phyloP scores from a whole-genome alignment of 2,888 invertebrate genomes.

The Ophion obscuratus region DNA sequence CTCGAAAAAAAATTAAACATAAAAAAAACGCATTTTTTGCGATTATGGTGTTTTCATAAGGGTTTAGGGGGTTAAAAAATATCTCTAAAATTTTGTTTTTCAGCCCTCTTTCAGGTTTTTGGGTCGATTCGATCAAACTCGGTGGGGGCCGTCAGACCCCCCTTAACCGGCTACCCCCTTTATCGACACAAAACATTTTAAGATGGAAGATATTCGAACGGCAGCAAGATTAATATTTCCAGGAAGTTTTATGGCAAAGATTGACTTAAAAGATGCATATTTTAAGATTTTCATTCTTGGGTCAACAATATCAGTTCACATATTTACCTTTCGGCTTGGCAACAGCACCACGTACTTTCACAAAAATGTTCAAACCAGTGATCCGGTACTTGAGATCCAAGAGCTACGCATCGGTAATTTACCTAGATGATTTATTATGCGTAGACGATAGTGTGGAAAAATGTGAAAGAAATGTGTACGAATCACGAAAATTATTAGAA shows the following conservation, averaged over 20 bases:
- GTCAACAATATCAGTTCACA: too few relatives aligned
- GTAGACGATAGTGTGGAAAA: slow-evolving; percentile 10
- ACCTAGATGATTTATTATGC: slow-evolving; percentile 36
- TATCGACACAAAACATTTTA: background rate
- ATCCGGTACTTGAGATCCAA: background rate
- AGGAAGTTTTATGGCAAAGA: slow-evolving; percentile 17
- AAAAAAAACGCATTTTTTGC: too few relatives aligned
- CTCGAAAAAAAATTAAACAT: too few relatives aligned
- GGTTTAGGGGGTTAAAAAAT: too few relatives aligned
- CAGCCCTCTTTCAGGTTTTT: too few relatives aligned
- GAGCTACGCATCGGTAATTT: slow-evolving; percentile 26
- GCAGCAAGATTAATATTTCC: slow-evolving; percentile 7
- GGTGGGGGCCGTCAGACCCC: too few relatives aligned
- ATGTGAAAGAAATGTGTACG: background rate
- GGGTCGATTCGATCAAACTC: too few relatives aligned
- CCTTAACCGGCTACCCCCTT: too few relatives aligned
- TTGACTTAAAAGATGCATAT: slow-evolving; percentile 66
- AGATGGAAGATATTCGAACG: slow-evolving; percentile 35
- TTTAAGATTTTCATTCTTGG: background rate
- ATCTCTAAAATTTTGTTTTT: too few relatives aligned
- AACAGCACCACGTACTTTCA: slow-evolving; percentile 46
- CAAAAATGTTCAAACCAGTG: background rate
- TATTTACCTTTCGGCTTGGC: too few relatives aligned
- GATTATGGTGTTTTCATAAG: too few relatives aligned
- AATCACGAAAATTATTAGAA: slow-evolving; percentile 19